A percentile compares a stretch with the other conserved stretches of the same genome.
Evolutionary conservation across 2,888 invertebrate species (phyloP).

Genomic region (Hipparchia semele): DNA sequence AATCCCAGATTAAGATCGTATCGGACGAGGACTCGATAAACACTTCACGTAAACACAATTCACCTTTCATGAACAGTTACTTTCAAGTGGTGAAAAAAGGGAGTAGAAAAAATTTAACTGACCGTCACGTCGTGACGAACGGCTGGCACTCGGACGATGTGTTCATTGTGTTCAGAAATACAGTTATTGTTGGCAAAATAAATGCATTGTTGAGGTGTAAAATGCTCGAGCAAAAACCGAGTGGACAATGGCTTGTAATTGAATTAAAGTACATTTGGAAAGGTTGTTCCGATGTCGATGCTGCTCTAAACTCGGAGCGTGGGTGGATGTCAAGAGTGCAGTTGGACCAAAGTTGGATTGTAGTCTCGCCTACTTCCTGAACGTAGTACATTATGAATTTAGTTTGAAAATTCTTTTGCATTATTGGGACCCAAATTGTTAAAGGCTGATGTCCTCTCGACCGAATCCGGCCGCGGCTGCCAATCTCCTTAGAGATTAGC

Average conservation of each 20-base stretch:
- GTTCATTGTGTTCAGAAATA: slow-evolving; percentile 57
- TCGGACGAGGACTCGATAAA: slow-evolving; percentile 69
- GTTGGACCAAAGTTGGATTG: not conserved
- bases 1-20: slow-evolving; percentile 78
- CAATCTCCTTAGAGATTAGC: too few species aligned
- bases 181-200: slow-evolving; percentile 82
- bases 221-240: slow-evolving; percentile 63
- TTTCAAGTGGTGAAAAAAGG: slow-evolving; percentile 59
- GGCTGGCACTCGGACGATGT: slow-evolving; percentile 44
- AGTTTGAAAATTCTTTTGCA: not conserved
- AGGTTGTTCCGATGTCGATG: slow-evolving; percentile 47
- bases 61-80: slow-evolving; percentile 63
- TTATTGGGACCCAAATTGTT: too few species aligned
- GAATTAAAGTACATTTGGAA: slow-evolving; percentile 66
- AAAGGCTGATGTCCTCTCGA: too few species aligned
- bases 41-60: slow-evolving; percentile 74
- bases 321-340: slow-evolving; percentile 20
- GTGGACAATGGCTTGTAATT: slow-evolving; percentile 69
- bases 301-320: slow-evolving; percentile 39
- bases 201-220: slow-evolving; percentile 63
- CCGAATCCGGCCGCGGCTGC: too few species aligned
- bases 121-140: slow-evolving; percentile 45
- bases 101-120: slow-evolving; percentile 34
- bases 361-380: slow-evolving; percentile 26
- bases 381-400: not conserved